Evolutionary conservation across 2,797 vertebrate species (phyloP).

Genomic region (Gallirallus australis): DNA sequence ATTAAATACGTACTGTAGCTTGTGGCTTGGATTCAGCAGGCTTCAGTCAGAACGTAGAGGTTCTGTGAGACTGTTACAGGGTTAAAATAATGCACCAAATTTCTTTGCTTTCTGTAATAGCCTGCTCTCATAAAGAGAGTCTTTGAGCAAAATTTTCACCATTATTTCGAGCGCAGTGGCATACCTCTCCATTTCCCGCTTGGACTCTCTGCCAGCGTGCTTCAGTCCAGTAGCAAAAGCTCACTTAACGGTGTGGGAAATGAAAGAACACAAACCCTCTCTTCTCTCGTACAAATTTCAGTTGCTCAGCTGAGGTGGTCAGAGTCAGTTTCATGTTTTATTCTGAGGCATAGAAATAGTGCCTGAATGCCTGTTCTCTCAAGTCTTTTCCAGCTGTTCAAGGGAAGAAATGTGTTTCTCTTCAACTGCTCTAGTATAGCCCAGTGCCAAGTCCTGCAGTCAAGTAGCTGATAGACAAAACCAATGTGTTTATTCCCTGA

Average conservation of each 20-base stretch:
- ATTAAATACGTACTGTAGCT: background rate
- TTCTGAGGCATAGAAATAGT: constrained; percentile 3
- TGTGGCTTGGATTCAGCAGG: background rate
- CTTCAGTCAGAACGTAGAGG: background rate
- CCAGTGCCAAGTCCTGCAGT: background rate
- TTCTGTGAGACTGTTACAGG: background rate
- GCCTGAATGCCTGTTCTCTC: constrained; percentile 1
- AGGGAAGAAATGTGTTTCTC: background rate
- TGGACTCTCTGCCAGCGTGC: background rate
- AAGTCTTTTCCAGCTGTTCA: background rate
- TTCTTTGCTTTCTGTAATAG: background rate
- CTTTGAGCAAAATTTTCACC: background rate
- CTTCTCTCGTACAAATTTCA: background rate
- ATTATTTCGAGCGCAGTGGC: background rate
- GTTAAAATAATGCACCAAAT: background rate
- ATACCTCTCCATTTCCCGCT: background rate
- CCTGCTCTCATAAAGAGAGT: background rate
- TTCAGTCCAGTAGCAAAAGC: constrained; percentile 10
- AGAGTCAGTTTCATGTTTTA: background rate
- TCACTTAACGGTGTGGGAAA: background rate
- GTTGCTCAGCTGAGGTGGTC: background rate
- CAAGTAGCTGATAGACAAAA: background rate
- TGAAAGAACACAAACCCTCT: background rate
- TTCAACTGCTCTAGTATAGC: background rate
- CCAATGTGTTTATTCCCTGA: background rate